Conservation (phyloP, 2,888 invertebrate species). For the Cataglyphis albicans region DNA sequence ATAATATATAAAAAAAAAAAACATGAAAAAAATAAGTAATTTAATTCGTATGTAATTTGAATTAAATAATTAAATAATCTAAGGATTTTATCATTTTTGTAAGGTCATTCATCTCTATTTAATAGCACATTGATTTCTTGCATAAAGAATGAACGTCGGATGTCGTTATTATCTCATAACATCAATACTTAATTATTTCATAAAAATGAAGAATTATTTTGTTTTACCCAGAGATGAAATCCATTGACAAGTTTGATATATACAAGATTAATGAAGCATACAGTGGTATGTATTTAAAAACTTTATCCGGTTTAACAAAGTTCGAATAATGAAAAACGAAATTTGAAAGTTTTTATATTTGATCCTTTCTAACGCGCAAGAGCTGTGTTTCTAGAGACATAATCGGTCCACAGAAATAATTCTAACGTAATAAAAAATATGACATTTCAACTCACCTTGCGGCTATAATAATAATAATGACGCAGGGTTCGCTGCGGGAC, state of each 20-base stretch:
- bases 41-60: background rate
- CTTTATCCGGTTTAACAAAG: background rate
- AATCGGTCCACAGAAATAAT: background rate
- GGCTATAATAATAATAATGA: conserved; percentile 81
- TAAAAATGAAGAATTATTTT: background rate
- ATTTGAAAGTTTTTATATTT: background rate
- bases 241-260: background rate
- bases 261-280: background rate
- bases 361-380: background rate
- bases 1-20: background rate
- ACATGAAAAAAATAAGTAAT: background rate
- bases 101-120: background rate
- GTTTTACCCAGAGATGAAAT: background rate
- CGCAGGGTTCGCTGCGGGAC: conserved; percentile 81
- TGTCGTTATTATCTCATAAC: background rate
- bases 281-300: background rate
- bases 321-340: background rate
- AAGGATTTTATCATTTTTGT: background rate
- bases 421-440: conserved; percentile 5
- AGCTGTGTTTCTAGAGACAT: background rate
- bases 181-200: conserved; percentile 5
- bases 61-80: background rate
- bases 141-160: background rate
- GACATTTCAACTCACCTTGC: conserved; percentile 82
- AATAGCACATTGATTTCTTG: background rate